These are phyloP conservation scores for Acanthococcus lagerstroemiae DNA, from an alignment of 2,888 invertebrate genomes.

Conservation along the genomic window DNA sequence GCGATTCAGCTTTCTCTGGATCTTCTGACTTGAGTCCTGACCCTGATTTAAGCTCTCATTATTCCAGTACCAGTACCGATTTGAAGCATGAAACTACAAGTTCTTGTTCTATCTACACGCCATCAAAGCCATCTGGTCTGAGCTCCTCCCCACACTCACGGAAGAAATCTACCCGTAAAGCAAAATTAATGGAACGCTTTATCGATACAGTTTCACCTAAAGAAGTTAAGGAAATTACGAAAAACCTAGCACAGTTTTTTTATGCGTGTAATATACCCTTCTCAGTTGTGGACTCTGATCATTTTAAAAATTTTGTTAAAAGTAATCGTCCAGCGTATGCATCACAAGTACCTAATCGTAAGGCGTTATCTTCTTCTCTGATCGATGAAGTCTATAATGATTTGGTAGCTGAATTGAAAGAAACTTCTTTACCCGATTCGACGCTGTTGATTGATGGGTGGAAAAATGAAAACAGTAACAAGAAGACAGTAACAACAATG, in stretches of 20 bases:
- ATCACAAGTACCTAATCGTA: background rate
- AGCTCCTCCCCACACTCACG: background rate
- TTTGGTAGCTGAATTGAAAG: background rate
- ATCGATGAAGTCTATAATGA: background rate
- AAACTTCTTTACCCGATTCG: background rate
- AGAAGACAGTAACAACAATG: slow-evolving; percentile 25
- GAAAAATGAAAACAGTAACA: slow-evolving; percentile 32
- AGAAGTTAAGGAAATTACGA: background rate
- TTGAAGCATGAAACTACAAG: too few species aligned
- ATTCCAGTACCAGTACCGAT: too few species aligned
- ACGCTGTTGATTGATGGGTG: slow-evolving; percentile 33
- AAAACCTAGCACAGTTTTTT: background rate
- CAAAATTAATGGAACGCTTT: background rate
- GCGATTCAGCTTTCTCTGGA: background rate
- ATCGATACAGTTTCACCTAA: background rate
- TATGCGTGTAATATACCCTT: background rate
- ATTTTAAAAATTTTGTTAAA: background rate
- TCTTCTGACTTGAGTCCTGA: too few species aligned
- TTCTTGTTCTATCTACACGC: background rate
- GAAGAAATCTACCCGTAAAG: background rate
- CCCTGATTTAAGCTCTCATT: too few species aligned
- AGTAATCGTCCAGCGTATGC: background rate
- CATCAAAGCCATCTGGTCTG: background rate
- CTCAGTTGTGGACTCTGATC: background rate
- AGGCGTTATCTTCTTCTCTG: background rate